Evolutionary conservation across 2,888 invertebrate genomes (phyloP).

Genomic region (Germaria angustata): DNA sequence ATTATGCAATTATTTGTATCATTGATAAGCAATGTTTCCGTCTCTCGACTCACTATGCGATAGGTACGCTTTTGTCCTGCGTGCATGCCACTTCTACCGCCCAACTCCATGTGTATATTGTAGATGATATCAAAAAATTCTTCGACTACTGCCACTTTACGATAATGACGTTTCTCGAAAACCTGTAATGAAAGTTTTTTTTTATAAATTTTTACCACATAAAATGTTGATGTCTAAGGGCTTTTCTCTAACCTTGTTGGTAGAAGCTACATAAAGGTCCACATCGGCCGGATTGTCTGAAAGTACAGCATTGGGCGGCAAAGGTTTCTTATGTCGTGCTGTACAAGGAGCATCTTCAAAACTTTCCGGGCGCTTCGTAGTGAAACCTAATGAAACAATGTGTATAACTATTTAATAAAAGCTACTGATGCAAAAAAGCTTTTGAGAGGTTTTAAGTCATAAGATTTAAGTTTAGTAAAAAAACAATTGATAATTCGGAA

Average conservation of each 20-base stretch:
- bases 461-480: too few species aligned
- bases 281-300: conserved; percentile 76
- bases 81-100: conserved; percentile 94
- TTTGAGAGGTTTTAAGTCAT: neutral
- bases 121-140: conserved; percentile 98
- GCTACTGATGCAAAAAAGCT: neutral
- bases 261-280: conserved; percentile 78
- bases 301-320: conserved; percentile 73
- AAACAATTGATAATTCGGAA: too few species aligned
- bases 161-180: conserved; percentile 88
- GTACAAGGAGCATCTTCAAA: conserved; percentile 76
- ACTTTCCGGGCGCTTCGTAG: conserved; percentile 77
- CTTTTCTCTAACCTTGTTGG: conserved; percentile 73
- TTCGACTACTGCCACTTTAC: conserved; percentile 97
- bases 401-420: neutral
- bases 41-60: conserved; percentile 86
- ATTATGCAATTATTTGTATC: conserved; percentile 12
- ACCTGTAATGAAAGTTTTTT: conserved; percentile 80
- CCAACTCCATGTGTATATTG: conserved; percentile 95
- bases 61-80: conserved; percentile 98
- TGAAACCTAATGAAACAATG: conserved; percentile 73
- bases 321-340: conserved; percentile 69
- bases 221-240: neutral
- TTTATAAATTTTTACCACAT: neutral
- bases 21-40: neutral